phyloP scores from a whole-genome alignment of 1,140 invertebrate species.

The Subanguina moxae region DNA sequence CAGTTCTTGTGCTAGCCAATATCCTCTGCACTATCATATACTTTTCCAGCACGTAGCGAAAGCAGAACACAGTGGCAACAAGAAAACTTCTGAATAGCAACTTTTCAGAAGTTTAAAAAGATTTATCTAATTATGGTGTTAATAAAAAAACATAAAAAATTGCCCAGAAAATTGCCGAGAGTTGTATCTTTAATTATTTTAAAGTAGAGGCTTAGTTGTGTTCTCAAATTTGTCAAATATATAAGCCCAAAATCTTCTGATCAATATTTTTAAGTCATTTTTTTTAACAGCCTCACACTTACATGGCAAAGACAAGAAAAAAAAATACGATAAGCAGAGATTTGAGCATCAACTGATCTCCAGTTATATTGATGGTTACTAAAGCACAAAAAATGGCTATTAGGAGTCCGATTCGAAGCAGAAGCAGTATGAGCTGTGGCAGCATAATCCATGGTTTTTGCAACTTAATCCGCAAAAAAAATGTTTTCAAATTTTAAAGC shows the following conservation, averaged over 20 bases:
- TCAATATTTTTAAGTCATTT: conserved; percentile 13
- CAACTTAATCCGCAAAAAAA: no score
- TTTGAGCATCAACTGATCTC: conserved; percentile 14
- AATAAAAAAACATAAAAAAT: no score
- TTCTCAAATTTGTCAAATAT: conserved; percentile 16
- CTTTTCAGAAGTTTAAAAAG: no score
- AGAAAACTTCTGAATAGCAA: conserved; percentile 22
- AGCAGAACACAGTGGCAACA: conserved; percentile 32
- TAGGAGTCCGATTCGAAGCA: conserved; percentile 19
- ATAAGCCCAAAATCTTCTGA: not conserved
- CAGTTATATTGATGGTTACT: conserved; percentile 17
- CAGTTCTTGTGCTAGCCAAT: conserved; percentile 35
- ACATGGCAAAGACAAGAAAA: conserved; percentile 17
- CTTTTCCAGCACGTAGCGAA: conserved; percentile 32
- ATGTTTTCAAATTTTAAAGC: conserved; percentile 17
- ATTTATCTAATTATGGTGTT: no score
- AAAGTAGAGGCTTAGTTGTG: not conserved
- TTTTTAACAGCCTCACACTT: not conserved
- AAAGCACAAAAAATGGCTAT: conserved; percentile 21
- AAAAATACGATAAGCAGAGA: conserved; percentile 16
- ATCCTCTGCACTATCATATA: conserved; percentile 33
- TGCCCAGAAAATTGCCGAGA: no score
- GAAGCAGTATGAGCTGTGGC: conserved; percentile 20
- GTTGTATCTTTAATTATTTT: conserved; percentile 2
- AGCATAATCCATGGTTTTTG: conserved; percentile 28